A percentile compares a stretch with the other conserved stretches of the same genome.
Evolutionary conservation across 1,140 invertebrate genomes (phyloP).

Genomic region (Drosophila malerkotliana): DNA sequence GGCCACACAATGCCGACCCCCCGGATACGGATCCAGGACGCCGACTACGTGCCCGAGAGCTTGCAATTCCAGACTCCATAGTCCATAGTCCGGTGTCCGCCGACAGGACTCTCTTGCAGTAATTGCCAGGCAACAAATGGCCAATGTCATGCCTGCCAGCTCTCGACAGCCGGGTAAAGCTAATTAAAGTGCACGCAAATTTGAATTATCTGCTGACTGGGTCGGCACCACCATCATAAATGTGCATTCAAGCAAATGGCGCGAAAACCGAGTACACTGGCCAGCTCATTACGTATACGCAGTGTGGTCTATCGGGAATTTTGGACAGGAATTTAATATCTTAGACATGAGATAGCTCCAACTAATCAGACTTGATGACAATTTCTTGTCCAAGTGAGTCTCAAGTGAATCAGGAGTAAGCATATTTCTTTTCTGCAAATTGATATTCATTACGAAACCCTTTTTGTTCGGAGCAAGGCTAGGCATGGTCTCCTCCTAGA

Average conservation of each 20-base stretch:
- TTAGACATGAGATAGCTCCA: not conserved
- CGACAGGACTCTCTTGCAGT: slow-evolving; percentile 15
- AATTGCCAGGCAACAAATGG: slow-evolving; percentile 67
- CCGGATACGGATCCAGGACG: slow-evolving; percentile 14
- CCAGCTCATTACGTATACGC: slow-evolving; percentile 58
- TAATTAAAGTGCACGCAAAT: slow-evolving; percentile 79
- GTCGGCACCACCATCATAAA: slow-evolving; percentile 40
- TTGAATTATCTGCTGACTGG: slow-evolving; percentile 63
- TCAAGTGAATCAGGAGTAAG: slow-evolving; percentile 22
- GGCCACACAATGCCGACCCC: slow-evolving; percentile 44
- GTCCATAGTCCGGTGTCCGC: not conserved
- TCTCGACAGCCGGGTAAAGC: slow-evolving; percentile 39
- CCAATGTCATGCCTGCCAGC: slow-evolving; percentile 38
- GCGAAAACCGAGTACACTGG: slow-evolving; percentile 9
- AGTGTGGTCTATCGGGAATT: slow-evolving; percentile 25
- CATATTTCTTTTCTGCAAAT: slow-evolving; percentile 48
- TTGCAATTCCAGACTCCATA: not conserved
- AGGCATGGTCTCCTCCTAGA: slow-evolving; percentile 17
- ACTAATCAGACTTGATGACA: slow-evolving; percentile 3
- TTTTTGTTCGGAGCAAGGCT: slow-evolving; percentile 25
- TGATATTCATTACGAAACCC: slow-evolving; percentile 68
- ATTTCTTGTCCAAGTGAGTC: slow-evolving; percentile 9
- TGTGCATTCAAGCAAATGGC: slow-evolving; percentile 33
- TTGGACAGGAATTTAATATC: not conserved
- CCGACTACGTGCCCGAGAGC: slow-evolving; percentile 53